Conservation (phyloP, 2,113 vertebrate genomes). For the Pandion haliaetus region DNA sequence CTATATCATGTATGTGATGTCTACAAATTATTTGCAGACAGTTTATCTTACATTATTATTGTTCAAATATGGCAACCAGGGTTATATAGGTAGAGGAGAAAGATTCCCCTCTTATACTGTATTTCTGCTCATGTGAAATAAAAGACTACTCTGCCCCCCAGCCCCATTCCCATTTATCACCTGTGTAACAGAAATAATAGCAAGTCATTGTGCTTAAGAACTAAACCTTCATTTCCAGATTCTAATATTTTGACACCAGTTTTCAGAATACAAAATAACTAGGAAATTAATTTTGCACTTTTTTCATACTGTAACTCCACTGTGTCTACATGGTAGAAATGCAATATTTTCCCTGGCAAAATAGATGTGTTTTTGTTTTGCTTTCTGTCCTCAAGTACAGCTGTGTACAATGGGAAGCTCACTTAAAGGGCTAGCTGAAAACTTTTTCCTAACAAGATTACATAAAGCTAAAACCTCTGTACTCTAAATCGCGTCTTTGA, state of each 20-base stretch:
- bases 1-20: background rate
- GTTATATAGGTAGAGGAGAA: background rate
- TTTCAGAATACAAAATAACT: background rate
- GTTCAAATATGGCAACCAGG: background rate
- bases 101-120: background rate
- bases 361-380: background rate
- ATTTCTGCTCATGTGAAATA: background rate
- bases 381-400: background rate
- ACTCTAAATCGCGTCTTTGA: background rate
- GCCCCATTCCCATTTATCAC: background rate
- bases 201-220: background rate
- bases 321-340: background rate
- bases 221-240: background rate
- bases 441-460: background rate
- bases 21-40: background rate
- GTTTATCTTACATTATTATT: background rate
- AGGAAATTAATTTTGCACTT: background rate
- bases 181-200: background rate
- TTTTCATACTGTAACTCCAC: background rate
- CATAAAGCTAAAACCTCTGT: background rate
- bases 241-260: background rate
- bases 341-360: background rate
- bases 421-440: background rate
- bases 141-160: background rate
- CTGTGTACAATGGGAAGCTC: background rate